Conservation (phyloP, 2,888 invertebrate genomes). For the Brenthis hecate region DNA sequence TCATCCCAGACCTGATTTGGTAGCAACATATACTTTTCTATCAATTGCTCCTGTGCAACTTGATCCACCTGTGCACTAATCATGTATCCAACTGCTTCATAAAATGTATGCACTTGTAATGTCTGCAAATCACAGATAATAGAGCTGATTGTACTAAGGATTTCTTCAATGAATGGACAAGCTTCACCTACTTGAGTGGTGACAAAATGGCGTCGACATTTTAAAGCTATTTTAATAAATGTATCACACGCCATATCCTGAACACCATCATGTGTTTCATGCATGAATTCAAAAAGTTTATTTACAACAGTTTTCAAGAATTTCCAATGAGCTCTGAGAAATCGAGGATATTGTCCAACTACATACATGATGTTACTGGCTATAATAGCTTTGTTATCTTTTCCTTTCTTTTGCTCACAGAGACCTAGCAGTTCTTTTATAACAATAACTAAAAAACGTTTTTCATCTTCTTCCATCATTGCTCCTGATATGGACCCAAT, state of each 20-base stretch:
- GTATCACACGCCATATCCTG: slow-evolving; percentile 99
- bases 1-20: slow-evolving; percentile 99
- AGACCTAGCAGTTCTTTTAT: slow-evolving; percentile 98
- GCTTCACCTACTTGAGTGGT: slow-evolving; percentile 97
- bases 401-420: slow-evolving; percentile 98
- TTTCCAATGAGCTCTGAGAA: slow-evolving; percentile 99
- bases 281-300: slow-evolving; percentile 99
- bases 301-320: slow-evolving; percentile 99
- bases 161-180: slow-evolving; percentile 99
- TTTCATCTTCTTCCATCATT: slow-evolving; percentile 99
- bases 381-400: slow-evolving; percentile 99
- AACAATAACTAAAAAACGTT: slow-evolving; percentile 98
- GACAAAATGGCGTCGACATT: slow-evolving; percentile 98
- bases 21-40: slow-evolving; percentile 98
- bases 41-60: slow-evolving; percentile 94
- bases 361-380: slow-evolving; percentile 99
- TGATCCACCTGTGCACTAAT: slow-evolving; percentile 97
- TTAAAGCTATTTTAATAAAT: slow-evolving; percentile 99
- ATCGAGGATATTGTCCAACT: slow-evolving; percentile 99
- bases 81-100: slow-evolving; percentile 99
- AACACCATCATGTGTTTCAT: slow-evolving; percentile 99
- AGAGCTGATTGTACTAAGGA: slow-evolving; percentile 95
- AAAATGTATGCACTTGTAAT: slow-evolving; percentile 99
- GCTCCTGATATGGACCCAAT: slow-evolving; percentile 99
- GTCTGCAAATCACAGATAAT: slow-evolving; percentile 99